phyloP scores from a whole-genome alignment of 2,113 vertebrate species.

The Nettapus auritus region DNA sequence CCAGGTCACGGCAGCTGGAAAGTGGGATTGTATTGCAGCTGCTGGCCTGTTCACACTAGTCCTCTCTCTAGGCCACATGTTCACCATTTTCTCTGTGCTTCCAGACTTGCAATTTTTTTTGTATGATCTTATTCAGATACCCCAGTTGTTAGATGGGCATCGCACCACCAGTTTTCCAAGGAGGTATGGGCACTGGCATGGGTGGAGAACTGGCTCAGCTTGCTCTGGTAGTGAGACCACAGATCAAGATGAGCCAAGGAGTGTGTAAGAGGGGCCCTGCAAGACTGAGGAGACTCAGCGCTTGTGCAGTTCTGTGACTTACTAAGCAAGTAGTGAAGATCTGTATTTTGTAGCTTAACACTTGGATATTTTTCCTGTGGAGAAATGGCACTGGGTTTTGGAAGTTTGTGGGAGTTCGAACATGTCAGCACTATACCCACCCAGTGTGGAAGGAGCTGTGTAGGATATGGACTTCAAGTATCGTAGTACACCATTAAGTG shows the following conservation, averaged over 20 bases:
- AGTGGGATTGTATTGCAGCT: not conserved
- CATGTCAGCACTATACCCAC: not conserved
- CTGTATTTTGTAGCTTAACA: not conserved
- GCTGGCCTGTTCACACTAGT: not conserved
- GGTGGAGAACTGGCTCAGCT: not conserved
- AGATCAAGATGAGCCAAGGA: not conserved
- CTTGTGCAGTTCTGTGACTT: not conserved
- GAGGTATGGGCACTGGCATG: not conserved
- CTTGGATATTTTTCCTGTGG: not conserved
- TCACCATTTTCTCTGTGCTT: not conserved
- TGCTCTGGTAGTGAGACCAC: not conserved
- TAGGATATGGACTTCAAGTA: not conserved
- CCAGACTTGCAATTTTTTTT: not conserved
- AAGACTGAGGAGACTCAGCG: not conserved
- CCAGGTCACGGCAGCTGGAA: no score
- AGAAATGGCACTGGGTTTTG: not conserved
- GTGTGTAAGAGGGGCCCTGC: not conserved
- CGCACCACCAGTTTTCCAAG: not conserved
- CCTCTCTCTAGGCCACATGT: not conserved
- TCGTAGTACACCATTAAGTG: accelerated
- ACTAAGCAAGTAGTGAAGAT: not conserved
- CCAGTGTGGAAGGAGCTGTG: not conserved
- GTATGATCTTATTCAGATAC: not conserved
- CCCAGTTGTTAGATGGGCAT: not conserved
- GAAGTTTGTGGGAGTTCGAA: not conserved